phyloP scores from a whole-genome alignment of 2,113 vertebrate genomes.

The Gasterosteus aculeatus region DNA sequence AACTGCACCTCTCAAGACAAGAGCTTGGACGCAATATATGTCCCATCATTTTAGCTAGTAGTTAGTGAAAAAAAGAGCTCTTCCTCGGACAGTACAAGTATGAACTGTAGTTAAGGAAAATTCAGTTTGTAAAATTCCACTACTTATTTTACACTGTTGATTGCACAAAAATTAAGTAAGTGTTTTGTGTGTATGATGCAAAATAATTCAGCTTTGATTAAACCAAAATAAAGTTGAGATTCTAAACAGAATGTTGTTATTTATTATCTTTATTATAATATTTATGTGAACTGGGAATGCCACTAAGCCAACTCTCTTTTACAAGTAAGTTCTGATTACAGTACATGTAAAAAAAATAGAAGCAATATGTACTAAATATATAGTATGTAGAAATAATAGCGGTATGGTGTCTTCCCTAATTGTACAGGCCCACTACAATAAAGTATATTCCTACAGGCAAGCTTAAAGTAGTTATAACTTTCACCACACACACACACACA shows the following conservation, averaged over 20 bases:
- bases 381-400: background rate
- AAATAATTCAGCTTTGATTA: background rate
- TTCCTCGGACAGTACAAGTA: no score
- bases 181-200: no score
- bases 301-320: no score
- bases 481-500: conserved; percentile 3
- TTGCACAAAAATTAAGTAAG: no score
- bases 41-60: no score
- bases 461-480: background rate
- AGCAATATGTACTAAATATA: background rate
- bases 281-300: no score
- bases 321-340: background rate
- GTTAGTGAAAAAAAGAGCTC: no score
- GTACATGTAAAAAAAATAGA: background rate
- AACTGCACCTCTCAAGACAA: background rate
- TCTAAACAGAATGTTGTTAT: no score
- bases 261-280: no score
- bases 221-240: background rate
- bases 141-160: background rate
- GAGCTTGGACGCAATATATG: background rate
- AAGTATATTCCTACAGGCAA: background rate
- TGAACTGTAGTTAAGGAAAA: no score
- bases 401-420: background rate
- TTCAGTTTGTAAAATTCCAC: background rate
- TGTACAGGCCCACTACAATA: background rate